Evolutionary conservation across 2,888 invertebrate genomes (phyloP).

Genomic region (Trissonchulus latispiculum): DNA sequence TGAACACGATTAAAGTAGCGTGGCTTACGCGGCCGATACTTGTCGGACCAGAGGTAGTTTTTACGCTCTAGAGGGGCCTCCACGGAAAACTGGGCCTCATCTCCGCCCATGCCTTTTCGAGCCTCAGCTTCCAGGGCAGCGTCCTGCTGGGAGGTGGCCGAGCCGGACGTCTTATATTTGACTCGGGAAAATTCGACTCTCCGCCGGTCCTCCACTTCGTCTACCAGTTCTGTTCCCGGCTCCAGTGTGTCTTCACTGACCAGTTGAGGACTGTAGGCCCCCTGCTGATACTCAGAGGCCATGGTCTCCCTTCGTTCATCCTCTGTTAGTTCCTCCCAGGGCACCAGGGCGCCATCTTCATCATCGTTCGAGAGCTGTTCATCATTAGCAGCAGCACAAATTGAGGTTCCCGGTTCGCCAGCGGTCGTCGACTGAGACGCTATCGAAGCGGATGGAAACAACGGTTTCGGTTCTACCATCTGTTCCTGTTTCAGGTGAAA

Average conservation of each 20-base stretch:
- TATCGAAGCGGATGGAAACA: constrained; percentile 5
- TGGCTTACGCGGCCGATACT: constrained; percentile 92
- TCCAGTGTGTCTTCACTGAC: constrained; percentile 33
- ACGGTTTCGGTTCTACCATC: constrained; percentile 12
- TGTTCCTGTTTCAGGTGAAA: constrained; percentile 71
- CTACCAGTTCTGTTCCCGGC: constrained; percentile 61
- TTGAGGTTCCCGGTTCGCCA: neutral
- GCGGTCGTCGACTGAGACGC: neutral
- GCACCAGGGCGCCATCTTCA: constrained; percentile 1
- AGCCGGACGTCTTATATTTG: constrained; percentile 56
- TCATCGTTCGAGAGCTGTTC: neutral
- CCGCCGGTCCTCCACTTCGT: constrained; percentile 64
- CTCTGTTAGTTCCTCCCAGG: constrained; percentile 18
- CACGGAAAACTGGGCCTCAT: constrained; percentile 62
- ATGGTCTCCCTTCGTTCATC: neutral
- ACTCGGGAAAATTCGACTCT: constrained; percentile 63
- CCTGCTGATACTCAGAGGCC: constrained; percentile 7
- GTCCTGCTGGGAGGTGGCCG: constrained; percentile 50
- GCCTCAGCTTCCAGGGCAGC: constrained; percentile 66
- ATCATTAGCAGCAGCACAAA: neutral
- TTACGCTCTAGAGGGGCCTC: constrained; percentile 70
- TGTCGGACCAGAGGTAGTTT: constrained; percentile 90
- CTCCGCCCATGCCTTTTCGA: constrained; percentile 67
- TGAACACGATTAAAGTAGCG: constrained; percentile 79
- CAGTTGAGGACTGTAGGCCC: constrained; percentile 29